Base-by-base conservation (phyloP, 2,888 invertebrate species). In the Agrotis puta region DNA sequence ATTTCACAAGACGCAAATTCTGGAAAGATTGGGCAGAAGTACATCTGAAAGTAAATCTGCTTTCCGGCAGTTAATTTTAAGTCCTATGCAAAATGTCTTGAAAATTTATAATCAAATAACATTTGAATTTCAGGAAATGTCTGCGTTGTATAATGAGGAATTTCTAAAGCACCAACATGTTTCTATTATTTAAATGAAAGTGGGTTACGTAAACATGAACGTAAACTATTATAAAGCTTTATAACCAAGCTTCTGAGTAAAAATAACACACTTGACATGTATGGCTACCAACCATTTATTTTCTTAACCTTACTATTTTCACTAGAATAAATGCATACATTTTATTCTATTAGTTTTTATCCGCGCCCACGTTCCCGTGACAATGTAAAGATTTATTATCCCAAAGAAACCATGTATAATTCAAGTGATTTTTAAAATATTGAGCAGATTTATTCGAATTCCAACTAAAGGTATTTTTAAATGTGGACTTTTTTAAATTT, bases 371-470 rank as follows among this genome's bases (percentile, higher is more conserved):
- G 66, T 13, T 71, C 45, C 64, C 78, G 57, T 73, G 64, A 64
- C 58, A 68, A 58, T 68, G 57, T 64, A 51, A 65, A 58, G 79
- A 79, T 79, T 82, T 82, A 79, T 79, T 78, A 62, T 51, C 62
- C 64, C 33, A 11, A 43, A 24, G 59, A 48, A 57, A 58, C 50
- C 50, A 62, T 71, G 24, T 65, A 63, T 64, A 56, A 70, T 54
- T 70, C 62, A 61, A 63, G 65, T 63, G 65, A 64, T 70, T 81
- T 70, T 70, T 56, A 22, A 71, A 81, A 70, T 74, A 79, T 67
- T 53, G 47, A 56, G 48, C 59, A 22, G 56, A 53, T 61, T 70
- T 81, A 63, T 81, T 77, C 77, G 47, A 70, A 64, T 14, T 51
- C 51, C 43, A 62, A 7, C 48, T 5, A 9, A 24, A 54, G 18